These are phyloP conservation scores for Eriocheir sinensis DNA, from an alignment of 1,140 invertebrate species.

Conservation along the genomic window DNA sequence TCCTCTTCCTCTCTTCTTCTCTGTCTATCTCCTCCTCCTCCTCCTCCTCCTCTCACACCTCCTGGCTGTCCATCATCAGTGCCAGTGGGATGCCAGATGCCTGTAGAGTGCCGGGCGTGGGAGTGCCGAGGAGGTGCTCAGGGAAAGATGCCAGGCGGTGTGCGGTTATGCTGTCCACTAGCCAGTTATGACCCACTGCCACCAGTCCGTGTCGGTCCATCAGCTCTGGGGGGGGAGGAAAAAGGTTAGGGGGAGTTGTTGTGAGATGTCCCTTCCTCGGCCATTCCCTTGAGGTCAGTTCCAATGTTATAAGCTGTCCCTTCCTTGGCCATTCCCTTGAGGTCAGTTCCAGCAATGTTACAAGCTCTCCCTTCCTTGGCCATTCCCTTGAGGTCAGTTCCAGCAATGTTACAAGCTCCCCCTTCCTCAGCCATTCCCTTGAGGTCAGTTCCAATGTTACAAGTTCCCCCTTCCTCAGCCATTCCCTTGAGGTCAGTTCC, in stretches of 20 bases:
- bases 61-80: neutral
- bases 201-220: neutral
- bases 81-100: neutral
- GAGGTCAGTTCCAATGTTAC: no score
- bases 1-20: no score
- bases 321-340: neutral
- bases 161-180: neutral
- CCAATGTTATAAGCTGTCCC: no score
- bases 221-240: neutral
- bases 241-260: neutral
- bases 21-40: no score
- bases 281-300: neutral
- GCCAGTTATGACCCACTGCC: neutral
- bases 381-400: no score
- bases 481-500: no score
- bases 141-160: neutral
- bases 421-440: no score
- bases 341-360: neutral
- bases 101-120: neutral
- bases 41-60: no score
- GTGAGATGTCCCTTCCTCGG: neutral
- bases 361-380: no score
- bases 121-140: neutral
- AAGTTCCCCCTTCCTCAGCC: no score
- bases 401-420: no score